Conservation (phyloP, 2,888 invertebrate species). For the Argyresthia albistria region DNA sequence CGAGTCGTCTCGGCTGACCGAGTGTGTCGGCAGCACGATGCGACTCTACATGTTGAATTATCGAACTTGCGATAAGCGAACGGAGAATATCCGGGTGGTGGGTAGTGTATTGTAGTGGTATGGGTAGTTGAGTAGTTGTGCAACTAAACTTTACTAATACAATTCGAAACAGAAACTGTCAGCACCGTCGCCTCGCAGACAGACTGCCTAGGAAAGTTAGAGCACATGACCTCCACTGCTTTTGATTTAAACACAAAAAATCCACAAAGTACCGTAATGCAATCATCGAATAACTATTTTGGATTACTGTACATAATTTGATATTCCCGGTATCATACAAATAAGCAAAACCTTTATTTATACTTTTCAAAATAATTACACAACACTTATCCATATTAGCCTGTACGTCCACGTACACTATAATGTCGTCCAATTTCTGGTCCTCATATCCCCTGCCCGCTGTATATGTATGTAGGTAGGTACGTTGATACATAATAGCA, state of each 20-base stretch:
- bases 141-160: not conserved
- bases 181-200: too few species aligned
- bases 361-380: too few species aligned
- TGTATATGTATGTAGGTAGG: slow-evolving; percentile 23
- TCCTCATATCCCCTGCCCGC: not conserved
- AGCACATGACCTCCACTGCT: too few species aligned
- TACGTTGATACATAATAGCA: slow-evolving; percentile 44
- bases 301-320: too few species aligned
- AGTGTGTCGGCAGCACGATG: slow-evolving; percentile 12
- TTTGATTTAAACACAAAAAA: too few species aligned
- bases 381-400: too few species aligned
- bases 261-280: too few species aligned
- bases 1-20: slow-evolving; percentile 1
- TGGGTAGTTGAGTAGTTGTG: not conserved
- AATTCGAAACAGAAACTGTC: not conserved
- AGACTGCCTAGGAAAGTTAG: too few species aligned
- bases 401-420: not conserved
- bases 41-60: slow-evolving; percentile 34
- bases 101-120: too few species aligned
- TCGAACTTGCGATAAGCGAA: slow-evolving; percentile 31
- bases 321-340: too few species aligned
- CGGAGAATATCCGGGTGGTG: slow-evolving; percentile 12
- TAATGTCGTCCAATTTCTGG: not conserved
- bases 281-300: too few species aligned
- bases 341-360: too few species aligned